Evolutionary conservation across 1,140 invertebrate species (phyloP).

Genomic region (Penaeus vannamei): DNA sequence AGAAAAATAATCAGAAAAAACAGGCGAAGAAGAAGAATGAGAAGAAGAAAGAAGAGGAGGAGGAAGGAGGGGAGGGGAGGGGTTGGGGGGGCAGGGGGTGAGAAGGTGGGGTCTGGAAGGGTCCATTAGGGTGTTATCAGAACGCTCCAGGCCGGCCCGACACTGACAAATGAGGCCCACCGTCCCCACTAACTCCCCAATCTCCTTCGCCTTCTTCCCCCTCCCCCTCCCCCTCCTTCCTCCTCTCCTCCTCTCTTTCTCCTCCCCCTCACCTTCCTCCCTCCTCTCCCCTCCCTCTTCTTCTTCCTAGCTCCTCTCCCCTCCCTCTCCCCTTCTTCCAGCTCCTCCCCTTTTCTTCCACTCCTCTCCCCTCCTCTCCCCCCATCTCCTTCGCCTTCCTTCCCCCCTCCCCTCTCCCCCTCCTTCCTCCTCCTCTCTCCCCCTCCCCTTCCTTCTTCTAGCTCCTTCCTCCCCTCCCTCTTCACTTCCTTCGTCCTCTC

Average conservation of each 20-base stretch:
- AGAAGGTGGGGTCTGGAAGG: slow-evolving; percentile 44
- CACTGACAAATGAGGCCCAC: slow-evolving; percentile 56
- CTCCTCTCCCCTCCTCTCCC: no score
- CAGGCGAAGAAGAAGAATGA: not conserved
- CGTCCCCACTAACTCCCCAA: slow-evolving; percentile 14
- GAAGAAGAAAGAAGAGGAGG: not conserved
- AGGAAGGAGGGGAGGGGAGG: not conserved
- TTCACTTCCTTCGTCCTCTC: not conserved
- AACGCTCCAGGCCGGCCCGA: slow-evolving; percentile 54
- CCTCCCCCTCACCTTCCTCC: not conserved
- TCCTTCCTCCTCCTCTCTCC: no score
- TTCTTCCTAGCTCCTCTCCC: not conserved
- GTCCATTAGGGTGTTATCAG: slow-evolving; percentile 63
- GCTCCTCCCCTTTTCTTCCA: not conserved
- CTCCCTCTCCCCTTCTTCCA: no score
- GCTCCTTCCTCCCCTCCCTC: no score
- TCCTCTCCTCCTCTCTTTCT: not conserved
- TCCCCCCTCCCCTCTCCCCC: no score
- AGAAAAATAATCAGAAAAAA: not conserved
- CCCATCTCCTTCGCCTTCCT: no score
- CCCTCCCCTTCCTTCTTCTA: no score
- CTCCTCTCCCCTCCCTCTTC: not conserved
- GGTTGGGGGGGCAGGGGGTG: slow-evolving; percentile 7
- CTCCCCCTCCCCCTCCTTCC: not conserved
- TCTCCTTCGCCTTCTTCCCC: slow-evolving; percentile 32